Base-by-base conservation (phyloP, 2,797 vertebrate genomes). In the Tadarida brasiliensis region DNA sequence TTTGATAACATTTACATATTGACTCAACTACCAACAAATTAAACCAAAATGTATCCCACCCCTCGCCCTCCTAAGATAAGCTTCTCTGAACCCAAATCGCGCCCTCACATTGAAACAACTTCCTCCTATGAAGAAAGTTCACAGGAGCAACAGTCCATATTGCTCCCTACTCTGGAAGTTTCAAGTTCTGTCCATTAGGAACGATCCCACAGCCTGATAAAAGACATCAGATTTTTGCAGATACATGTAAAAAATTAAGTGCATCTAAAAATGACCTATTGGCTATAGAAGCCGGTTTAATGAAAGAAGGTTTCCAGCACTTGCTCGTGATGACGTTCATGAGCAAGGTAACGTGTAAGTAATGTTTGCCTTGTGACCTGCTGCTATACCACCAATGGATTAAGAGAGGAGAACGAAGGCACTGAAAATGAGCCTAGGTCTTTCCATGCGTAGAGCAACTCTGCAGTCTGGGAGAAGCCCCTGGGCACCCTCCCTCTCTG, bases 101-200 rank as follows among this genome's bases (percentile, higher is more conserved):
- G 84, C 70, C 22, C 54, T 89, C 44, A 87, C 77, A 39, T 44
- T 94, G 71, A 93, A 90, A 95, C 1, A 67, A 77, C 35, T 88
- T 90, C 51, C 54, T 71, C 65, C 49, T 11, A 12, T 59, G 17
- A 14, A 94, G 44, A 94, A 87, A 80, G 35, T n/a, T 89, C 33
- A 11, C 51, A 20, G 47, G 20, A 80, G 20, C 47, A 44, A 39
- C 17, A 80, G 20, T 73, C 82, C 90, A 78, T 74, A 85, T 39
- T 87, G 14, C 1, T 56, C 3, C 87, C 28, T 70, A 20, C 59
- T 90, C 67, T 85, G 7, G 12, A 97, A 90, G 49, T 81, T 84
- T 78, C 44, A 86, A 54, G 24, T 70, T 90, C 16, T 56, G 11
- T 44, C 76, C 30, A 12, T 49, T 82, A 14, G 11, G 26, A 92